phyloP scores from a whole-genome alignment of 2,888 invertebrate genomes.

The Ecliptopera silaceata region DNA sequence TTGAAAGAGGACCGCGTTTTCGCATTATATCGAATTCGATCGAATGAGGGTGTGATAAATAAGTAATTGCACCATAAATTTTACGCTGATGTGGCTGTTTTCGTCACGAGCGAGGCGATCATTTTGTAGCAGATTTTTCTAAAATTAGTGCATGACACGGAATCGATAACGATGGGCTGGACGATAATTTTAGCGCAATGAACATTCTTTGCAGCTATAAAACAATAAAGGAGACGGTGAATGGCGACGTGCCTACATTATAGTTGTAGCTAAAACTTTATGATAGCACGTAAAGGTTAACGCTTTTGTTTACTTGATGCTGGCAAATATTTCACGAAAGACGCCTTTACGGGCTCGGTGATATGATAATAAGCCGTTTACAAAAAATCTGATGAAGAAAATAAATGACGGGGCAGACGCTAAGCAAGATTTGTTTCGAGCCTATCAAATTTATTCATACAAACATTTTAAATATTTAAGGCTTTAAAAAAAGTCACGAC shows the following conservation, averaged over 20 bases:
- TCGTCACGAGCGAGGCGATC: constrained; percentile 43
- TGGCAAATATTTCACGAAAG: constrained; percentile 11
- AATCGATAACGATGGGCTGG: constrained; percentile 61
- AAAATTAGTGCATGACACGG: constrained; percentile 66
- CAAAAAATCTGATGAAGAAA: background rate
- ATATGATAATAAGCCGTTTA: constrained; percentile 7
- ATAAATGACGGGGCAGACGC: background rate
- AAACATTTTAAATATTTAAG: no score
- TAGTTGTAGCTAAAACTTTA: constrained; percentile 3
- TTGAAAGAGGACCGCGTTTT: constrained; percentile 15
- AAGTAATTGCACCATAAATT: constrained; percentile 38
- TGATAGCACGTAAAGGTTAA: constrained; percentile 23
- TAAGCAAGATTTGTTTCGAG: no score
- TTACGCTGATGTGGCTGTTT: constrained; percentile 36
- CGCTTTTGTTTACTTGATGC: constrained; percentile 25
- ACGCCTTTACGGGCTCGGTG: background rate
- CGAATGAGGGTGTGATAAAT: constrained; percentile 35
- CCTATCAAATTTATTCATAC: no score
- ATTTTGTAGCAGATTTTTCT: constrained; percentile 58
- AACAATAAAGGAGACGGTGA: constrained; percentile 30
- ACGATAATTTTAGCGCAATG: constrained; percentile 52
- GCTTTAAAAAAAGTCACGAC: no score
- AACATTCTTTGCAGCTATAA: constrained; percentile 38
- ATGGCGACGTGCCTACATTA: constrained; percentile 2
- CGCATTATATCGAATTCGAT: constrained; percentile 16